phyloP scores from a whole-genome alignment of 2,888 invertebrate genomes.

The Andrena bucephala region DNA sequence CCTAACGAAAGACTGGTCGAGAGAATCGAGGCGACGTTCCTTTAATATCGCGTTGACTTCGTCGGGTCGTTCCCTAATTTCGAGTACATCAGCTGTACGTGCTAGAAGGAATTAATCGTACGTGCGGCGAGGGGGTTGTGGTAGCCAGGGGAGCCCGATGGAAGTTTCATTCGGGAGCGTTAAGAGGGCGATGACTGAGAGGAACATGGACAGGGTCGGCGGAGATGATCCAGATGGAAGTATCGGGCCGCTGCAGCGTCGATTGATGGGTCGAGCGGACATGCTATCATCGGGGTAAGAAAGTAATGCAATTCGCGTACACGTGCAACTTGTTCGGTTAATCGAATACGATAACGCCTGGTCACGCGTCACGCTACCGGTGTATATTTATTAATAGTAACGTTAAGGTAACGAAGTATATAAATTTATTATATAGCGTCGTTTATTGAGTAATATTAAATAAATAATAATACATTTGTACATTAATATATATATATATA shows the following conservation, averaged over 20 bases:
- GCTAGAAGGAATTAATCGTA: slow-evolving; percentile 24
- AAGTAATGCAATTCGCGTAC: background rate
- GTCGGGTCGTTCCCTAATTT: slow-evolving; percentile 40
- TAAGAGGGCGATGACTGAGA: slow-evolving; percentile 24
- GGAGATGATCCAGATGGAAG: slow-evolving; percentile 15
- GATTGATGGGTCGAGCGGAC: slow-evolving; percentile 35
- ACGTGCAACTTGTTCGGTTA: slow-evolving; percentile 57
- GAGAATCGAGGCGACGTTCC: slow-evolving; percentile 69
- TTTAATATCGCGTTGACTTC: slow-evolving; percentile 60
- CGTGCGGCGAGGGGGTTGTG: slow-evolving; percentile 18
- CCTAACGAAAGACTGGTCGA: slow-evolving; percentile 65
- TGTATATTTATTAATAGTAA: slow-evolving; percentile 71
- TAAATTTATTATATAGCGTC: slow-evolving; percentile 70
- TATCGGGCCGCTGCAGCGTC: slow-evolving; percentile 16
- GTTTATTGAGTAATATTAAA: slow-evolving; percentile 70
- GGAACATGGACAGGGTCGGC: slow-evolving; percentile 20
- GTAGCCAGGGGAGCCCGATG: slow-evolving; percentile 21
- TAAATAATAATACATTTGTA: slow-evolving; percentile 66
- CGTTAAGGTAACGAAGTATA: slow-evolving; percentile 68
- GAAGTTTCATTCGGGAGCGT: slow-evolving; percentile 17
- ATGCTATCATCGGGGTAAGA: background rate
- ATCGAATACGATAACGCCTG: slow-evolving; percentile 54
- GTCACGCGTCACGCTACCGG: slow-evolving; percentile 58
- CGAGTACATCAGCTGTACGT: slow-evolving; percentile 33
- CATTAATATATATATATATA: slow-evolving; percentile 57